Base-by-base conservation (phyloP, 2,797 vertebrate genomes). In the Setipinna tenuifilis region DNA sequence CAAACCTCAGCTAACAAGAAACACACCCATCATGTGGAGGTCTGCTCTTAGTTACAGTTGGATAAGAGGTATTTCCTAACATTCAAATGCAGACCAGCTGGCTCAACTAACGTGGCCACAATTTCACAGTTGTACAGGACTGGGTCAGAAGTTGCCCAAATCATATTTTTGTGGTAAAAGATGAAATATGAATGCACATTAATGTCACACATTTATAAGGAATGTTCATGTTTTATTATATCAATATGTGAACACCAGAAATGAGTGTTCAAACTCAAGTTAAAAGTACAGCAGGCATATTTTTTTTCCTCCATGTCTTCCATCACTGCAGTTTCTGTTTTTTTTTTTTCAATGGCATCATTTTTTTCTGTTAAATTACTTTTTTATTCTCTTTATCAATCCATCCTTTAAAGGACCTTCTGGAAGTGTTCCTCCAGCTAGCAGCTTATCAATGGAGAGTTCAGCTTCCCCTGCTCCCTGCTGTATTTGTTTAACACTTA, bases 61-160 rank as follows among this genome's bases (percentile, higher is more conserved):
- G 86, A 87, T 85, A 81, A 88, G 85, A 85, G 86, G 83, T 85
- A 85, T 87, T 87, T 90, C 88, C 89, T 85, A 31, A 85, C 82
- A 85, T 58, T 58, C 81, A 88, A 89, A 91, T 88, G 85, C 87
- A 89, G 83, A 82, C 89, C 90, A 91, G 88, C 85, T 91, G 90
- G 71, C 58, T 57, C 88, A n/a, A 87, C 59, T n/a, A 84, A 87
- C 86, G 80, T 25, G 85, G 85, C 86, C 88, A 82, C 83, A 85
- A 83, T 88, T 86, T 84, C 88, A 87, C 83, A 80, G 84, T 86
- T 82, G 84, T 57, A 59, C 82, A 84, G 41, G 5, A 84, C 87
- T 84, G 57, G 88, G 75, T 86, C 85, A 86, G 58, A 82, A 82
- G 83, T 62, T 84, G 84, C 75, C 85, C 68, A 83, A 58, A 71